Conservation (phyloP, 1,140 invertebrate genomes). For the Eriocheir sinensis region DNA sequence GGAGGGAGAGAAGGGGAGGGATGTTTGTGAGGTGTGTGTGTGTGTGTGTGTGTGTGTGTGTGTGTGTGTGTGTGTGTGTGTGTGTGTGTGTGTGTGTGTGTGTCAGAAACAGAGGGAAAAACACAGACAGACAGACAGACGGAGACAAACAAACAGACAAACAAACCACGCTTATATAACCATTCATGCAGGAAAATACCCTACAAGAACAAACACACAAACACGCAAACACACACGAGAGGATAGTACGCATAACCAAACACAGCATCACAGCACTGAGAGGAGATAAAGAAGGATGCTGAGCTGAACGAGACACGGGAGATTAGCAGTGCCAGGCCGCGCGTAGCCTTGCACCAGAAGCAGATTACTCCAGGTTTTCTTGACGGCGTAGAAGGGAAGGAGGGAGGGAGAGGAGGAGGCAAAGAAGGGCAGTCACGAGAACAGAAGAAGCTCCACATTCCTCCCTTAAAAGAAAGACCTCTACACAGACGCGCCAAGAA, state of each 20-base stretch:
- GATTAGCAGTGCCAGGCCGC: neutral
- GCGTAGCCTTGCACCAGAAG: neutral
- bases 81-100: neutral
- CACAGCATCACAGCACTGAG: neutral
- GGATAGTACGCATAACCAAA: conserved; percentile 46
- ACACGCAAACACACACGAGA: conserved; percentile 40
- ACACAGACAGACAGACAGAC: no score
- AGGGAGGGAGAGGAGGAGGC: neutral
- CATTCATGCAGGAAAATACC: neutral
- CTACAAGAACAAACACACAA: neutral
- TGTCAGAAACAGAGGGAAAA: no score
- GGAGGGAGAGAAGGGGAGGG: neutral
- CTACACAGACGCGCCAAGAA: neutral
- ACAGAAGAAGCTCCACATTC: conserved; percentile 5
- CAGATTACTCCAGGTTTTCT: neutral
- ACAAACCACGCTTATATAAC: neutral
- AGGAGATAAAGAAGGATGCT: neutral
- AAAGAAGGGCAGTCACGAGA: neutral
- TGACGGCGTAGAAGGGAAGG: neutral
- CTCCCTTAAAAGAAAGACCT: conserved; percentile 30
- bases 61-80: neutral
- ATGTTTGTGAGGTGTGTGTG: no score
- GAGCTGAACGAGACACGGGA: neutral
- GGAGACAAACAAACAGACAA: no score
- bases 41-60: no score